Evolutionary conservation across 1,140 invertebrate species (phyloP), one percentile per base, ranked within the genome.

Genomic region (Drosophila sulfurigaster): DNA sequence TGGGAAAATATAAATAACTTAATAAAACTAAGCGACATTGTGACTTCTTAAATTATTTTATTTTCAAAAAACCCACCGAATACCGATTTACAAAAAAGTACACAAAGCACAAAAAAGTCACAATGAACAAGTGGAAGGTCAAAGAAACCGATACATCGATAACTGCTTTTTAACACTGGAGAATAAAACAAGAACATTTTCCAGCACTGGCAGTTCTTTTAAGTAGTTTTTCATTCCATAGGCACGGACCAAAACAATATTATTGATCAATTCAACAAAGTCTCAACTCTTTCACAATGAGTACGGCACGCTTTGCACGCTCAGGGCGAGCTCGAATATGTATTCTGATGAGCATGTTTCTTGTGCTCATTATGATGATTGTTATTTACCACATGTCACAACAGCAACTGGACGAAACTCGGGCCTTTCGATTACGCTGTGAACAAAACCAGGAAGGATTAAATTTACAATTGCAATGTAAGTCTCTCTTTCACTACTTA

Each of bases 311-410:
- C 41, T 93, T 94, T 68, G 93, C 93, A 56, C 93, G 94, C 41
- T 93, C 93, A 35, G 93, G 93, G 20, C 93, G 93, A 76, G 92
- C 92, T 75, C 93, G 93, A 62, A 92, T 94, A 56, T 92, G 94
- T 68, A 71, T 94, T 32, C 91, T 93, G 45, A 78, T 94, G 69
- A 92, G 85, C 79, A 91, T 91, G 59, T 82, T 93, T 59, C 71
- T 94, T 43, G 79, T 93, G 13, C 90, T 93, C 59, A 87, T 93
- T 5, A 93, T 93, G 41, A 88, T 94, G 76, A 93, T 94, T 64
- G 93, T 92, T 5, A 93, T 93, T 78, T 94, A 93, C 67, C 94
- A 94, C 75, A 94, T 93, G 77, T 93, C 93, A 2, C 91, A 93
- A 66, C 86, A 91, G 49, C 93, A 94, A 85, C 79, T 94, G 43